These are phyloP conservation scores for Cydia strobilella DNA, from an alignment of 1,140 invertebrate genomes.

Conservation along the genomic window DNA sequence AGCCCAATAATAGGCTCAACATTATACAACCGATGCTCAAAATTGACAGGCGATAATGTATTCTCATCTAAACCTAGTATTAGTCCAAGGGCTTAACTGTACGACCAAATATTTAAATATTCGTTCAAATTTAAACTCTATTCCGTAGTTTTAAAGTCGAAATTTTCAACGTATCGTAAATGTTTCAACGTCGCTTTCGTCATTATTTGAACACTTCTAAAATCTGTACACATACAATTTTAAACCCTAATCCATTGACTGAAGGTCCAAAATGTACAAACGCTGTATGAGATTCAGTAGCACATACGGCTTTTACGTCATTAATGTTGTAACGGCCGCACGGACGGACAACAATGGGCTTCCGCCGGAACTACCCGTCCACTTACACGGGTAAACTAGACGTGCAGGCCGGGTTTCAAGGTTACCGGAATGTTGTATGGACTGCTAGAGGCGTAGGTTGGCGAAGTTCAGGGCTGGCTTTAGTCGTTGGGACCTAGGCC, in stretches of 20 bases:
- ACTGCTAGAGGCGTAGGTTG: background rate
- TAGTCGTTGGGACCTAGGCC: too few species aligned
- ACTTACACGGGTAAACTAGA: constrained; percentile 18
- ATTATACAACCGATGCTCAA: background rate
- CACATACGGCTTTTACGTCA: background rate
- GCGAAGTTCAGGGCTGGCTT: too few species aligned
- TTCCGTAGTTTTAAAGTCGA: background rate
- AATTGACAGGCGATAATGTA: constrained; percentile 13
- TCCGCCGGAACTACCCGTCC: constrained; percentile 5
- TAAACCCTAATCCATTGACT: background rate
- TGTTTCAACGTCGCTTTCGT: background rate
- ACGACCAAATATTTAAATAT: background rate
- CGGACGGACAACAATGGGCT: constrained; percentile 11
- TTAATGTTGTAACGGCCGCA: background rate
- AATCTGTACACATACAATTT: background rate
- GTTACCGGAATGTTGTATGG: background rate
- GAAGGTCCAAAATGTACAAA: background rate
- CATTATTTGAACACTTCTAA: background rate
- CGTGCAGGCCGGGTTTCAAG: background rate
- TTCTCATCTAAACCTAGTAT: background rate
- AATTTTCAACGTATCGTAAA: background rate
- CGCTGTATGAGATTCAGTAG: background rate
- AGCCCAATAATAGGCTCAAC: background rate
- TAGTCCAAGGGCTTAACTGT: background rate
- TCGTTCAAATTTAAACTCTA: background rate